Evolutionary conservation across 2,113 vertebrate genomes (phyloP), one percentile per base, ranked within the genome.

Genomic region (Hyla sarda): DNA sequence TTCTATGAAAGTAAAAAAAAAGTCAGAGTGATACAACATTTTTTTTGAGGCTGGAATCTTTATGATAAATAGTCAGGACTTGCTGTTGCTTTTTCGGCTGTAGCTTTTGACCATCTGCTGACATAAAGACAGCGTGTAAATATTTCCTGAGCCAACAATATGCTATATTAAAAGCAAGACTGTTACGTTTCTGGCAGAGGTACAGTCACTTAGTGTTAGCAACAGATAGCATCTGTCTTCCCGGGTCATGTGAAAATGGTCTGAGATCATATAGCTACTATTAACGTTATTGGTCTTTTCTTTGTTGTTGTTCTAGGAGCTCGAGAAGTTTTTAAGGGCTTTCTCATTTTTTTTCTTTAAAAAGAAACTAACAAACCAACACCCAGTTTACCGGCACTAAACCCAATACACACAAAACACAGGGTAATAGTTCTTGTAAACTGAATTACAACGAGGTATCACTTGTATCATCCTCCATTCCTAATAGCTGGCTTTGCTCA

Each of bases 121-220:
- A 30, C 45, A 37, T n/a, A 1, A 25, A 32, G 30, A 50, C 83
- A 41, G 21, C 17, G 48, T 19, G 23, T 52, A n/a, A 71, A 34
- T 69, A 48, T 48, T n/a, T 41, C 47, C 10, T n/a, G 47, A 69
- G 83, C 83, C 30, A 79, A 56, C 23, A 67, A 48, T 69, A 78
- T 78, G 45, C 58, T 52, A 56, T 78, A 32, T 9, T 41, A 41
- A 77, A 62, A 50, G 52, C 60, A 67, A 17, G 54, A 71, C 60
- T 60, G 71, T 79, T 54, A 79, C 58, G 21, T 41, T 23, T 78
- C 62, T 85, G 84, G 62, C 60, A 52, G 47, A 11, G 60, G 32
- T 52, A 79, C 75, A 85, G 37, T 45, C 84, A 56, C 84, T 79
- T 72, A 71, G 47, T 78, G 76, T 48, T 54, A 69, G 45, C 34